Percentiles rank a stretch among this genome's conserved stretches.
These are phyloP conservation scores for Mythimna pallens DNA, from an alignment of 2,888 invertebrate species.

Conservation along the genomic window DNA sequence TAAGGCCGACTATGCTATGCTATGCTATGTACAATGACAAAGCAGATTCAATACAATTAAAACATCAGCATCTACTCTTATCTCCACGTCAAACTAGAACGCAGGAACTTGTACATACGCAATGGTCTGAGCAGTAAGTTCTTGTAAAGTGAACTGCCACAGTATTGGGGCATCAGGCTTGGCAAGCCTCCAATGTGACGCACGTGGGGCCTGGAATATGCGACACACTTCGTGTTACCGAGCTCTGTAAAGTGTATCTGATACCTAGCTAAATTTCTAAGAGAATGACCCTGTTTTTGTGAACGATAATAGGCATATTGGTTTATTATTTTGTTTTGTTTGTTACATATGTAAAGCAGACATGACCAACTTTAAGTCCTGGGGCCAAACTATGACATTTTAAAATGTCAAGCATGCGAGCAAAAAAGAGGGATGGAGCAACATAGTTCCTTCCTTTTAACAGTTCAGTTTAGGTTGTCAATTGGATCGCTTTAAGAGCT, in stretches of 20 bases:
- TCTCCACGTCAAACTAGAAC: conserved; percentile 11
- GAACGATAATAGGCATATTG: not conserved
- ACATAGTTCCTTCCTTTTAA: too few relatives aligned
- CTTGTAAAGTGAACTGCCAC: conserved; percentile 52
- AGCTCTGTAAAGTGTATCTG: conserved; percentile 5
- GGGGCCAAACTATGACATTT: too few relatives aligned
- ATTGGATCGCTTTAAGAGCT: too few relatives aligned
- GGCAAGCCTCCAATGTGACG: conserved; percentile 49
- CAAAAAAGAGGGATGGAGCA: too few relatives aligned
- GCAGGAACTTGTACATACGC: conserved; percentile 21
- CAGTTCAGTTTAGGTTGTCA: too few relatives aligned
- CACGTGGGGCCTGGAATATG: conserved; percentile 34
- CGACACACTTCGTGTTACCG: conserved; percentile 43
- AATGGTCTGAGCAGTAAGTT: conserved; percentile 42
- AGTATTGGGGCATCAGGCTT: conserved; percentile 51
- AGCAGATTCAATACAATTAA: not conserved
- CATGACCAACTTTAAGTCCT: too few relatives aligned
- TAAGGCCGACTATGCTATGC: too few relatives aligned
- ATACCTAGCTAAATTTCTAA: conserved; percentile 11
- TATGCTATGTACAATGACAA: too few relatives aligned
- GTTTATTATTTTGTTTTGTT: not conserved
- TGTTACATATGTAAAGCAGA: too few relatives aligned
- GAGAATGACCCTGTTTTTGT: not conserved
- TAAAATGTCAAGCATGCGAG: too few relatives aligned
- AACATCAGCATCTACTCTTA: not conserved